Conservation (phyloP, 2,797 vertebrate genomes). For the Limosa lapponica region DNA sequence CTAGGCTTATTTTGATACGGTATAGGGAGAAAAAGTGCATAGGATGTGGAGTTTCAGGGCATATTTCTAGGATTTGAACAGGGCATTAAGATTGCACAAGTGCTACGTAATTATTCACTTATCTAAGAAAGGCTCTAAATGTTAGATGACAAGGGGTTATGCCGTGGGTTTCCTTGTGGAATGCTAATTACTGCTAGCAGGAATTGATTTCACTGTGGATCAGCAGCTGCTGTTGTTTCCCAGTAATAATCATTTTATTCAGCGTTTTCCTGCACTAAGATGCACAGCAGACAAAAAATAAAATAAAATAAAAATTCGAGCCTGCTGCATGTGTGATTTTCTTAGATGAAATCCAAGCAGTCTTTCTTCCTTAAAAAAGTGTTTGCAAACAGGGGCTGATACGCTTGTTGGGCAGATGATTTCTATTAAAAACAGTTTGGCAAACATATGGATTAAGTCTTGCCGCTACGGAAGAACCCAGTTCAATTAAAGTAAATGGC, state of each 20-base stretch:
- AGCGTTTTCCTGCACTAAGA: not conserved
- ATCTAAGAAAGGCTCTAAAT: not conserved
- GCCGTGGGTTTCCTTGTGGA: not conserved
- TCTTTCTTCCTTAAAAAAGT: not conserved
- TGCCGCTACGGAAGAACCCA: not conserved
- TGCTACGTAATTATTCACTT: not conserved
- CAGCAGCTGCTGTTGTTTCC: not conserved
- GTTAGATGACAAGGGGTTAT: not conserved
- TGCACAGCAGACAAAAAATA: not conserved
- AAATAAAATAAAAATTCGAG: not conserved
- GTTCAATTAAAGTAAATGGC: not conserved
- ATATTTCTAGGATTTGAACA: not conserved
- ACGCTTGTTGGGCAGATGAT: not conserved
- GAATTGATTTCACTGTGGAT: not conserved
- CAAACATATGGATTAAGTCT: conserved; percentile 1
- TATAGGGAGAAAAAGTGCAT: not conserved
- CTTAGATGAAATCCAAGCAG: not conserved
- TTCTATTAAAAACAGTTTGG: not conserved
- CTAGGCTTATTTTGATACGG: not conserved
- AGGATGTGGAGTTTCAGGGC: not conserved
- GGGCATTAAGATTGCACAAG: not conserved
- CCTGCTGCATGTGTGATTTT: not conserved
- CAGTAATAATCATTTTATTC: not conserved
- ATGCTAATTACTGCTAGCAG: not conserved
- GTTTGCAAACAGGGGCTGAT: not conserved